Evolutionary conservation across 2,113 vertebrate species (phyloP), one percentile per base, ranked within the genome.

Genomic region (Perca flavescens): DNA sequence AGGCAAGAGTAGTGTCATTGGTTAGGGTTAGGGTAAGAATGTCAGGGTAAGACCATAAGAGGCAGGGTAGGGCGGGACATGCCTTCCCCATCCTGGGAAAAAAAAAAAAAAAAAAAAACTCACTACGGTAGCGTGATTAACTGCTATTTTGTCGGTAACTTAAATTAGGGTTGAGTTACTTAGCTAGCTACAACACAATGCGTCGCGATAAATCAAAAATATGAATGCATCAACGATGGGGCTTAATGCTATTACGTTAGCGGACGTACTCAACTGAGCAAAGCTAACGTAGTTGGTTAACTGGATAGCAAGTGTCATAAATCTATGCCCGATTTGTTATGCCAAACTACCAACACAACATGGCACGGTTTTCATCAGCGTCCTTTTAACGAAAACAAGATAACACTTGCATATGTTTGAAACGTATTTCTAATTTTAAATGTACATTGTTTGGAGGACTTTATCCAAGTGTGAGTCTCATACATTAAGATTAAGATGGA

Each of bases 141-240:
- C 11, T 66, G 11, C 17, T 3, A 21, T 53, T 36, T 65, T 25
- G 54, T 54, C 11, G 34, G 4, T 60, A 53, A 46, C 12, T 19
- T 28, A 6, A 28, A 52, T 61, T 28, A 0, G 3, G 13, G 2
- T 22, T 14, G 1, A 4, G 13, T 7, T 40, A 15, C 15, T 54
- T 6, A 36, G 15, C 2, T 5, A 22, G 15, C 2, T 5, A 22
- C 3, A 34, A 15, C 19, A 17, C 3, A 46, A 8, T 31, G 5
- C 14, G 11, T 15, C 1, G 0, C 2, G 2, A 19, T 19, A 1
- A 15, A n/a, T 40, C 1, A 11, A 66, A 66, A 50, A 6, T 40
- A 3, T 40, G 0, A 46, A 10, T 19, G 31, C 1, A 6, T 14
- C 2, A 31, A 14, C 14, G 0, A 4, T 31, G 25, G 1, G 22